Base-by-base conservation (phyloP, 2,113 vertebrate species). In the Tenrec ecaudatus region DNA sequence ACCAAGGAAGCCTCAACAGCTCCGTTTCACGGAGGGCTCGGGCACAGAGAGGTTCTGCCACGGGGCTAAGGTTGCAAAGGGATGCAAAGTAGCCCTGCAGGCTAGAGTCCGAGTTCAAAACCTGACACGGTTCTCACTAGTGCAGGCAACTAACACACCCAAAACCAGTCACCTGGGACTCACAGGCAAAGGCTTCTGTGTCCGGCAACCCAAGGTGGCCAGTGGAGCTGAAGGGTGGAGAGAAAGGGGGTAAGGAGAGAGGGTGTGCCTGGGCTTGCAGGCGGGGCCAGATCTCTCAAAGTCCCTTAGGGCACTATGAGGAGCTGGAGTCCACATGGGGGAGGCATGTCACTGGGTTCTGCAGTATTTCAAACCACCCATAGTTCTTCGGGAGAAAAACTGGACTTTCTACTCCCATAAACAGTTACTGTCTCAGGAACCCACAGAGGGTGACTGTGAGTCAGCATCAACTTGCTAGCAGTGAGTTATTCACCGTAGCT, bases 51-150 rank as follows among this genome's bases (percentile, higher is more conserved):
- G n/a, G 2, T 88, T 80, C 53, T 77, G 6, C 58, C 22, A 82
- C 38, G 47, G 90, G 36, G 25, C n/a, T 82, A n/a, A 90, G 68
- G 6, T 90, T 60, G 86, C 86, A 73, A 29, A 85, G 36, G 31
- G n/a, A 7, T 62, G 86, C 40, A 86, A 82, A 68, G 7, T n/a
- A 69, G 40, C 22, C 19, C 66, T 73, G 20, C 77, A 33, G 58
- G 20, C 57, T 71, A 79, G n/a, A 66, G 31, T 66, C 60, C 40
- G 8, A 22, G 53, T 17, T 71, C 15, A 29, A 75, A 66, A 77
- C 85, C 57, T 85, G 33, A 66, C n/a, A 58, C 4, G 0, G 4
- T 9, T 66, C 19, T 75, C 86, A 53, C 43, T 22, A 40, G 12
- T 58, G 36, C 64, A 57, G 89, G 36, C n/a, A 25, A 36, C 29